Conservation (phyloP, 2,113 vertebrate species). For the Mormoops blainvillei region DNA sequence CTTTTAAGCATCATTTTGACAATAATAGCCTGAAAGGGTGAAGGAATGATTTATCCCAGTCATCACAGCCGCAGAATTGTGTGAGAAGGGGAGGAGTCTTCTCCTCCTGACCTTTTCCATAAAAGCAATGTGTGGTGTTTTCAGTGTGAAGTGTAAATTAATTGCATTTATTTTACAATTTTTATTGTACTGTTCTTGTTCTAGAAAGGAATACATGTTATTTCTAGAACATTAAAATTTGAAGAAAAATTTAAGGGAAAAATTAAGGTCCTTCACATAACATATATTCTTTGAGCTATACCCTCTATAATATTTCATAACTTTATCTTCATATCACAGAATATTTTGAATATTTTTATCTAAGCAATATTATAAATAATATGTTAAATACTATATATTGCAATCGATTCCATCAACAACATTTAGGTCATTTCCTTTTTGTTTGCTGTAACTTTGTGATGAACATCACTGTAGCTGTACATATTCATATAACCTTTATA, state of each 20-base stretch:
- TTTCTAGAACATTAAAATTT: background rate
- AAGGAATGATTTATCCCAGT: background rate
- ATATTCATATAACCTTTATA: no score
- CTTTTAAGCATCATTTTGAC: constrained; percentile 16
- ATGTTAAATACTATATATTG: background rate
- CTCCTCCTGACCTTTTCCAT: background rate
- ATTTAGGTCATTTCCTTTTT: constrained; percentile 9
- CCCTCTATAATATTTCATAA: background rate
- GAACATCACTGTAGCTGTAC: background rate
- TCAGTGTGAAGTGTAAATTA: background rate
- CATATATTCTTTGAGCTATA: background rate
- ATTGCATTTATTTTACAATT: background rate
- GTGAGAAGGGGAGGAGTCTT: background rate
- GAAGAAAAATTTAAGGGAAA: background rate
- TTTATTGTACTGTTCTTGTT: background rate
- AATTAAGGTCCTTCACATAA: background rate
- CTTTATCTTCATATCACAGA: background rate
- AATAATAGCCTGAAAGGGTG: background rate
- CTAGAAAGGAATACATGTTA: background rate
- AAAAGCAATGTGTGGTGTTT: background rate
- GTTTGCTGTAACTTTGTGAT: background rate
- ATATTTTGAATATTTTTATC: background rate
- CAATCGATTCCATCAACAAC: background rate
- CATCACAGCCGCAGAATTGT: background rate
- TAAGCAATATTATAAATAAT: background rate